Evolutionary conservation across 2,888 invertebrate species (phyloP).

Genomic region (Desoria tigrina): DNA sequence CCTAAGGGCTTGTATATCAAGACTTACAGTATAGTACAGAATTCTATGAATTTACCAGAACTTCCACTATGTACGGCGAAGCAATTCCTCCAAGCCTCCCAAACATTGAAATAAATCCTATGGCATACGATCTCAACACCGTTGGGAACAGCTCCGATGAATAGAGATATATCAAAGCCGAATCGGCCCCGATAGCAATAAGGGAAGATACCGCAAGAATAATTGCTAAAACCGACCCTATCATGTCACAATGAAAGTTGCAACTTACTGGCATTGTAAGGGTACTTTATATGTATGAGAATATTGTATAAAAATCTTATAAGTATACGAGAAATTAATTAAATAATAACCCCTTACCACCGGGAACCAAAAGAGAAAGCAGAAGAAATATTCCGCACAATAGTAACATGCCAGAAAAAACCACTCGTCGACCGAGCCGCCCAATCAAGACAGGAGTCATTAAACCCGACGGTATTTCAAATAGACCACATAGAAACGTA

Average conservation of each 20-base stretch:
- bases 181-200: slow-evolving; percentile 26
- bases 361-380: slow-evolving; percentile 14
- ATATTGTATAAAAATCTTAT: too few species aligned
- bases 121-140: slow-evolving; percentile 19
- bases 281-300: too few species aligned
- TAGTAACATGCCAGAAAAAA: slow-evolving; percentile 26
- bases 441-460: slow-evolving; percentile 22
- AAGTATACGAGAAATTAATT: too few species aligned
- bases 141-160: slow-evolving; percentile 35
- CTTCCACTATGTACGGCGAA: slow-evolving; percentile 32
- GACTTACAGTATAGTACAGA: too few species aligned
- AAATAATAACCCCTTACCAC: slow-evolving; percentile 6
- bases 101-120: slow-evolving; percentile 33
- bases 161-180: slow-evolving; percentile 31
- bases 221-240: slow-evolving; percentile 1
- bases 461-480: slow-evolving; percentile 29
- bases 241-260: not conserved
- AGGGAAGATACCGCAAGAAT: slow-evolving; percentile 7
- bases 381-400: slow-evolving; percentile 15
- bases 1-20: too few species aligned
- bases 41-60: slow-evolving; percentile 22
- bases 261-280: not conserved
- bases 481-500: slow-evolving; percentile 28
- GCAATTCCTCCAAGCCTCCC: slow-evolving; percentile 26
- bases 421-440: slow-evolving; percentile 20